These are phyloP conservation scores for Lepidocyrtinus sp. DNA, from an alignment of 2,888 invertebrate genomes.

Conservation along the genomic window DNA sequence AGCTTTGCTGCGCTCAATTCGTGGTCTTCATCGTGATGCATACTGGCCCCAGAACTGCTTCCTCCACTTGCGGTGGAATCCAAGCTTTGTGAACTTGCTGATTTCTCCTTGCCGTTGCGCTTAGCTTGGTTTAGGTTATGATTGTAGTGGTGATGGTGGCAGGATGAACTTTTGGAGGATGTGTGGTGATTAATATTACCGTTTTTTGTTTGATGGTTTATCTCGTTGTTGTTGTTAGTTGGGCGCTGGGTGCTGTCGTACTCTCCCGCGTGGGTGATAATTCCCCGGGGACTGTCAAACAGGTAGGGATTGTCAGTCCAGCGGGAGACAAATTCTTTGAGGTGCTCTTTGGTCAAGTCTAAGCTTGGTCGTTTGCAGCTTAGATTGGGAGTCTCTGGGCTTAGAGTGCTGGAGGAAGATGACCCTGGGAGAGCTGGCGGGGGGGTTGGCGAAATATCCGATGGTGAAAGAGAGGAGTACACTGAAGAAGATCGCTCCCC, in stretches of 20 bases:
- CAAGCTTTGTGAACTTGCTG: slow-evolving; percentile 23
- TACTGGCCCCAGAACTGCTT: slow-evolving; percentile 4
- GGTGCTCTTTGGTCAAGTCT: slow-evolving; percentile 81
- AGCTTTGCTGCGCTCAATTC: slow-evolving; percentile 30
- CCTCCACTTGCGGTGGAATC: slow-evolving; percentile 20
- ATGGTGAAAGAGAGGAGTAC: slow-evolving; percentile 33
- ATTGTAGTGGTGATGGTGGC: slow-evolving; percentile 11
- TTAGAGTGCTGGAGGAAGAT: slow-evolving; percentile 1
- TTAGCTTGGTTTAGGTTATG: background rate
- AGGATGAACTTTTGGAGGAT: background rate
- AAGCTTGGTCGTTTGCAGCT: slow-evolving; percentile 66
- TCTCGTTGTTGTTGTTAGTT: slow-evolving; percentile 6
- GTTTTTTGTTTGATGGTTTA: background rate
- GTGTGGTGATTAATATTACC: slow-evolving; percentile 1
- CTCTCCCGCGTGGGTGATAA: slow-evolving; percentile 64
- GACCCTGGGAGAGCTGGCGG: too few species aligned
- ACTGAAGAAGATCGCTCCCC: slow-evolving; percentile 44
- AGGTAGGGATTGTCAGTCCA: slow-evolving; percentile 92
- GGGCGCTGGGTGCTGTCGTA: background rate
- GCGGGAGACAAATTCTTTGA: slow-evolving; percentile 86
- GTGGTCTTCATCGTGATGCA: slow-evolving; percentile 31
- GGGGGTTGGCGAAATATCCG: slow-evolving; percentile 42
- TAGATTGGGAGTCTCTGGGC: slow-evolving; percentile 26
- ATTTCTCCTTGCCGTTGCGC: slow-evolving; percentile 9
- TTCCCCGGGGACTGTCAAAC: slow-evolving; percentile 76